These are phyloP conservation scores for Drosophila kikkawai DNA, from an alignment of 1,140 invertebrate species.

Conservation along the genomic window DNA sequence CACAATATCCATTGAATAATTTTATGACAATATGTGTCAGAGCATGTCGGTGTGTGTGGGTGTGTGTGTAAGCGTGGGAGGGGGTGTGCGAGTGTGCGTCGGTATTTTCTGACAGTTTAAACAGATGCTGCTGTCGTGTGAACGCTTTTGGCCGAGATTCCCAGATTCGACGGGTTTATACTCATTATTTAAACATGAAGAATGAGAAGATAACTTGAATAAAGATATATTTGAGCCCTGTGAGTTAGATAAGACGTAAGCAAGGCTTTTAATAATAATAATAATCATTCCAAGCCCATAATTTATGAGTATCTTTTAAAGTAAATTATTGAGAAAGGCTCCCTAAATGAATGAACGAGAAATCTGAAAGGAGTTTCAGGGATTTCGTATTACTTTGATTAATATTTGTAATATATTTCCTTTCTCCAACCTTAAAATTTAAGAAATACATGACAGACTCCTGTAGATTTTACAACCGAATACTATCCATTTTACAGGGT, in stretches of 20 bases:
- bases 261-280: background rate
- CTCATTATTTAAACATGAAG: background rate
- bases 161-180: slow-evolving; percentile 3
- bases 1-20: slow-evolving; percentile 84
- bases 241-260: background rate
- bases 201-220: background rate
- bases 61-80: slow-evolving; percentile 18
- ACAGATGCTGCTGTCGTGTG: slow-evolving; percentile 60
- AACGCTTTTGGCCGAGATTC: slow-evolving; percentile 1
- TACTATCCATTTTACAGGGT: slow-evolving; percentile 15
- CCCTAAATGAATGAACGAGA: background rate
- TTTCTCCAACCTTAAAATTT: too few relatives aligned
- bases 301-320: background rate
- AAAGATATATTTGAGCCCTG: too few relatives aligned
- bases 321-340: background rate
- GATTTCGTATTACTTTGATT: background rate
- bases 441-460: background rate
- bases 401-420: too few relatives aligned
- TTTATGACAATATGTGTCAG: slow-evolving; percentile 85
- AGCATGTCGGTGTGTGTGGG: slow-evolving; percentile 43
- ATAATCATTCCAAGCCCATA: too few relatives aligned
- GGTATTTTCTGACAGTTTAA: slow-evolving; percentile 80
- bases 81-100: slow-evolving; percentile 29
- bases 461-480: background rate
- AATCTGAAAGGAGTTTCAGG: background rate